These are phyloP conservation scores for Lepilemur septentrionalis DNA, from an alignment of 2,797 vertebrate genomes.

Conservation along the genomic window DNA sequence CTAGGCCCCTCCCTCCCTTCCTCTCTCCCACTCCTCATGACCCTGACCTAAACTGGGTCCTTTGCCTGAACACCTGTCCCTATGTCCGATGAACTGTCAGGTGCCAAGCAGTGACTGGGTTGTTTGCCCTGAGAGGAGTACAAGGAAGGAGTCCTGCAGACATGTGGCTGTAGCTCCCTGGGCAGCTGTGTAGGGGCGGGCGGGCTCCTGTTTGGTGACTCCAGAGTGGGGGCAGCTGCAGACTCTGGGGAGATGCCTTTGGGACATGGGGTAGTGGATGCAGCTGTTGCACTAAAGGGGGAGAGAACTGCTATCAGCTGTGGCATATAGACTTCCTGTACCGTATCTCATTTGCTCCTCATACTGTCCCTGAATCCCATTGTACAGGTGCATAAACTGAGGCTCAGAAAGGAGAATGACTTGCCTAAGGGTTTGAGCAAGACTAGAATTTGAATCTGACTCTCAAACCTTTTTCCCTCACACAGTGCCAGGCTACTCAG, in stretches of 20 bases:
- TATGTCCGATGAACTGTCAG: not conserved
- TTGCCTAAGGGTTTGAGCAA: not conserved
- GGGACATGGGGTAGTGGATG: not conserved
- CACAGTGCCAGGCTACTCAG: not conserved
- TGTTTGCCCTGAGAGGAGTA: not conserved
- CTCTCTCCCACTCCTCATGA: not conserved
- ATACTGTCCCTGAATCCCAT: not conserved
- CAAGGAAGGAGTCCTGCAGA: not conserved
- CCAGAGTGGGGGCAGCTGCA: not conserved
- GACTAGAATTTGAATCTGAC: not conserved
- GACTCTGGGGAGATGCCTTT: not conserved
- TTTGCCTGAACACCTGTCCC: not conserved
- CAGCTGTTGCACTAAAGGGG: not conserved
- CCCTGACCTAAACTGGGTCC: not conserved
- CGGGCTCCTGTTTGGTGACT: not conserved
- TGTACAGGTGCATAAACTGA: not conserved
- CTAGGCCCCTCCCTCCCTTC: no score
- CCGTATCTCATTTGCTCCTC: not conserved
- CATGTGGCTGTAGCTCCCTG: not conserved
- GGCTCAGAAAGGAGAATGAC: not conserved
- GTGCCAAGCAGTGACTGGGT: not conserved
- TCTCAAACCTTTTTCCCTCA: not conserved
- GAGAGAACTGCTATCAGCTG: not conserved
- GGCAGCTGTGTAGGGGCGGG: not conserved
- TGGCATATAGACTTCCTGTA: not conserved